Conservation (phyloP, 2,113 vertebrate genomes). For the Pseudopodoces humilis region DNA sequence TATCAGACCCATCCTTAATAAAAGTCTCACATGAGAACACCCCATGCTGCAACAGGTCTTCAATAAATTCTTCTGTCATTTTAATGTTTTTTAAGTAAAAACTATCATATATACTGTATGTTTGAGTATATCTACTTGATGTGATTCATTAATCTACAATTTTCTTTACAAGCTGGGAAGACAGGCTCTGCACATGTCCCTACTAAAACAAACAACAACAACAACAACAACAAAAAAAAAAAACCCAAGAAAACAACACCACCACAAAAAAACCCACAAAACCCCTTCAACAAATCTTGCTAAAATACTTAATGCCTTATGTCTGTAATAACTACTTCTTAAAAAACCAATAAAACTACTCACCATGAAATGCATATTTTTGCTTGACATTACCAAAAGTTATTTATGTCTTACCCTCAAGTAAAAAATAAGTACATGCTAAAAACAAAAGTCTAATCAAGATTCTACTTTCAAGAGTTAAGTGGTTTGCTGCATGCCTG, state of each 20-base stretch:
- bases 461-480: neutral
- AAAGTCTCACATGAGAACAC: neutral
- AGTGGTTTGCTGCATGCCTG: neutral
- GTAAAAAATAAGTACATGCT: neutral
- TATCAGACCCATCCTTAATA: neutral
- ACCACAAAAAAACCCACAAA: neutral
- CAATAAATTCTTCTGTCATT: neutral
- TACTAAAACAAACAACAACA: neutral
- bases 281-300: accelerated
- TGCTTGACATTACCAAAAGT: neutral
- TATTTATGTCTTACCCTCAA: neutral
- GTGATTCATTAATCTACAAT: neutral
- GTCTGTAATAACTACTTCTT: neutral
- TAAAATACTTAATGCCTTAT: neutral
- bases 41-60: neutral
- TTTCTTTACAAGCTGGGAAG: neutral
- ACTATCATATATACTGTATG: accelerated
- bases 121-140: neutral
- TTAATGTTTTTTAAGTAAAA: neutral
- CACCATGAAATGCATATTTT: neutral
- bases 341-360: neutral
- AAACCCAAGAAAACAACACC: neutral
- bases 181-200: neutral
- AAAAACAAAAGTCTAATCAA: neutral
- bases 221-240: too few species aligned